These are phyloP conservation scores for Physella acuta DNA, from an alignment of 1,140 invertebrate genomes.

Conservation along the genomic window DNA sequence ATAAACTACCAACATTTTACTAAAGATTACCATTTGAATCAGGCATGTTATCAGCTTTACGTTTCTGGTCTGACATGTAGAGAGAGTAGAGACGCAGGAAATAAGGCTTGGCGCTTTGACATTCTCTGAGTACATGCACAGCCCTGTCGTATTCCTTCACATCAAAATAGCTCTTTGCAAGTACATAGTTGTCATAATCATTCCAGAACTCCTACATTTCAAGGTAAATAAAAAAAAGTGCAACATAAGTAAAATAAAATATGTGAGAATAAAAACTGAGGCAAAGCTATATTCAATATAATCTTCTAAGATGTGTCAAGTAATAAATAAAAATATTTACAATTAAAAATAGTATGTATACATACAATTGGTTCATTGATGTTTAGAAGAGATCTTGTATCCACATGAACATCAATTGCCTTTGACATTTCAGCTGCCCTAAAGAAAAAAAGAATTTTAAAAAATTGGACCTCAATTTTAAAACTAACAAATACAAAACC, in stretches of 20 bases:
- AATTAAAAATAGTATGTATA: not conserved
- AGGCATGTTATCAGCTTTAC: constrained; percentile 80
- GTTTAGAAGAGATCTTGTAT: constrained; percentile 27
- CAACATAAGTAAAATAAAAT: not conserved
- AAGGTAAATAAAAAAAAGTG: constrained; percentile 7
- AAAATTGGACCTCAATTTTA: too few relatives aligned
- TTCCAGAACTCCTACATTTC: constrained; percentile 53
- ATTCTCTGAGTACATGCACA: constrained; percentile 78
- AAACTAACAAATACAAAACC: too few relatives aligned
- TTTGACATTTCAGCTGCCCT: constrained; percentile 81
- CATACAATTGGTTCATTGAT: constrained; percentile 28
- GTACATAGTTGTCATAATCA: constrained; percentile 71
- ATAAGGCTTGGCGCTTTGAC: constrained; percentile 67
- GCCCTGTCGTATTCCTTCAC: constrained; percentile 88
- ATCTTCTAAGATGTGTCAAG: not conserved
- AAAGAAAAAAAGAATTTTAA: constrained; percentile 32
- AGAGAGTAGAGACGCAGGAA: constrained; percentile 84
- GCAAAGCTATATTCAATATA: not conserved
- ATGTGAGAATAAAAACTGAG: not conserved
- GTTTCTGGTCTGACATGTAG: constrained; percentile 85
- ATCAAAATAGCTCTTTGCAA: constrained; percentile 90
- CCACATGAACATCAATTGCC: constrained; percentile 69
- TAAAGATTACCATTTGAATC: constrained; percentile 68
- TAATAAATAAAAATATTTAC: not conserved
- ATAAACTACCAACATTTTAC: constrained; percentile 7